Evolutionary conservation across 2,888 invertebrate species (phyloP), one percentile per base, ranked within the genome.

Genomic region (Drosophila nr. medialis): DNA sequence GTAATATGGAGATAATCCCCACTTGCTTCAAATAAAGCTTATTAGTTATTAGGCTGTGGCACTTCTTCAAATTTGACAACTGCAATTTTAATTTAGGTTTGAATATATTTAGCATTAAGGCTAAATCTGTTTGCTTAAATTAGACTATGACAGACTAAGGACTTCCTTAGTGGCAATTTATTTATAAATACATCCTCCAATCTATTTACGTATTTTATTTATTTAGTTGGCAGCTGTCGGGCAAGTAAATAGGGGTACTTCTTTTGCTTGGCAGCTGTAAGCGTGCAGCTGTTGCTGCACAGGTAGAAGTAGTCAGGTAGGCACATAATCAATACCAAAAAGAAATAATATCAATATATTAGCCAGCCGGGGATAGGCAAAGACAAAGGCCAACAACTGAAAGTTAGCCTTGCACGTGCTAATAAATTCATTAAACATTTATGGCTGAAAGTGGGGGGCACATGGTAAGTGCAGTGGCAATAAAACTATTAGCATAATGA

Each of bases 381-480:
- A 48, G 69, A 55, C 71, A 68, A 36, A 61, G 58, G 62, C 55
- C 30, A 54, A 18, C 45, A n/a, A n/a, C 65, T 48, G 18, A 36
- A 32, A 27, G 30, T 18, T 21, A 30, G 21, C 40, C 54, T 27
- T 21, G 55, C 72, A 74, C 75, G 80, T 89, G 86, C 86, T 87
- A 89, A 89, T 90, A 86, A 89, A 87, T 89, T 82, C 86, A 90
- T 89, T 82, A 83, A 86, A 80, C 74, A 90, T 89, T 83, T 75
- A 87, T 77, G 75, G 54, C 49, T 21, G n/a, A 40, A 63, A 13
- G 49, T n/a, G n/a, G n/a, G 24, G 32, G 62, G 27, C 45, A 8
- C 18, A 42, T 36, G 30, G 56, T 68, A 72, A 75, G 75, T 66
- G 72, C 70, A 81, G 70, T 62, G 72, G 76, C 77, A 74, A 75